Percentiles rank a stretch among this genome's conserved stretches.
Conservation (phyloP, 1,140 invertebrate species). For the Tachypleus tridentatus region DNA sequence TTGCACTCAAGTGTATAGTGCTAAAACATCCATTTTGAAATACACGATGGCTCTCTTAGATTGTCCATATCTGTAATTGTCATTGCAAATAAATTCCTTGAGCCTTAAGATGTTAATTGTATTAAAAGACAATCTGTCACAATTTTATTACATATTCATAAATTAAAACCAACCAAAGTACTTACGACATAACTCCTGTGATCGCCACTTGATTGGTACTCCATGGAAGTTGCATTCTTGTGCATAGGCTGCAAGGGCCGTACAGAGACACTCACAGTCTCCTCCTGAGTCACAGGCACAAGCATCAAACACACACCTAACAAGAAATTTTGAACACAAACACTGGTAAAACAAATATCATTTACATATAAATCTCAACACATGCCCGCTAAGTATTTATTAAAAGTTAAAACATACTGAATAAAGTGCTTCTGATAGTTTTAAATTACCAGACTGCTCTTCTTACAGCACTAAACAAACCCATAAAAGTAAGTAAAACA, state of each 20-base stretch:
- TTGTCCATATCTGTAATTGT: too few species aligned
- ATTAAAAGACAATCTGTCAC: too few species aligned
- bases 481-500: too few species aligned
- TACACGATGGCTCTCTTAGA: too few species aligned
- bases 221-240: constrained; percentile 54
- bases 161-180: background rate
- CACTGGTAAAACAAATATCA: too few species aligned
- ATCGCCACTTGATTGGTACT: constrained; percentile 58
- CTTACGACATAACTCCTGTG: constrained; percentile 67
- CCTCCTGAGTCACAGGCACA: constrained; percentile 79
- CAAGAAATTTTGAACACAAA: background rate
- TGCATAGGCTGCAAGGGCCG: constrained; percentile 70
- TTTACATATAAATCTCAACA: background rate
- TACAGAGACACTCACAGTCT: constrained; percentile 80
- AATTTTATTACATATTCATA: background rate
- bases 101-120: too few species aligned
- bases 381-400: background rate
- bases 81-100: too few species aligned
- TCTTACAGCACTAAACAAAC: too few species aligned
- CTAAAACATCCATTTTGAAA: too few species aligned
- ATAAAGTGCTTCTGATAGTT: too few species aligned
- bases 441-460: too few species aligned
- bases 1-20: too few species aligned
- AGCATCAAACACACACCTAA: constrained; percentile 59
- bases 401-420: background rate